Percentiles rank a stretch among this genome's conserved stretches.
Conservation (phyloP, 2,888 invertebrate species). For the Gryllus longicercus region DNA sequence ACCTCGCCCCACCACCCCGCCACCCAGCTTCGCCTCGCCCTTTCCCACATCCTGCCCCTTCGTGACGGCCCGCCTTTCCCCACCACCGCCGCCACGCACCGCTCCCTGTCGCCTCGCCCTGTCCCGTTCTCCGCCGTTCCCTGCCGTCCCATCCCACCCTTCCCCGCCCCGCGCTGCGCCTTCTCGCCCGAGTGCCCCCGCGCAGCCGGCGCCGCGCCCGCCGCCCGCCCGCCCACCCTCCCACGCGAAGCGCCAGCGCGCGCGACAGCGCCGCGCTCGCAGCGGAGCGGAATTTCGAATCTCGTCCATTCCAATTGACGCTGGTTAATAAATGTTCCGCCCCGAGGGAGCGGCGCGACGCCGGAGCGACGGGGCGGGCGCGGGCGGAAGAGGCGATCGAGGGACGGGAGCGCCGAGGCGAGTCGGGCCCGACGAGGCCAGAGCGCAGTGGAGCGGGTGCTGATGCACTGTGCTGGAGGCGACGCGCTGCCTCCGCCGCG, state of each 20-base stretch:
- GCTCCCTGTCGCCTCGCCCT: neutral
- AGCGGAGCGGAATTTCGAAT: conserved; percentile 17
- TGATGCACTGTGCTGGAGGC: neutral
- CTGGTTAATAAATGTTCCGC: conserved; percentile 1
- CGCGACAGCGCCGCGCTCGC: neutral
- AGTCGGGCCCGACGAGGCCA: neutral
- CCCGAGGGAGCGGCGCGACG: neutral
- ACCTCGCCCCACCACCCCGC: neutral
- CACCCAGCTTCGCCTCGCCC: neutral
- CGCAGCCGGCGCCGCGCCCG: neutral
- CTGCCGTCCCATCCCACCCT: neutral
- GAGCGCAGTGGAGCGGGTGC: neutral
- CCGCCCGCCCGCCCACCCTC: neutral
- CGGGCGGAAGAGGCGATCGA: neutral
- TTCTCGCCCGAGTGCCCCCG: neutral
- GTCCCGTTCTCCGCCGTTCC: neutral
- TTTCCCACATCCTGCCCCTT: neutral
- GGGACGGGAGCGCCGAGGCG: neutral
- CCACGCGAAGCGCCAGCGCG: neutral
- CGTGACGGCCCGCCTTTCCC: neutral
- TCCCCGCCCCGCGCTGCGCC: neutral
- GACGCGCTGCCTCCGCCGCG: neutral
- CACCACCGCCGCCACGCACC: neutral
- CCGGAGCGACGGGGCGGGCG: neutral
- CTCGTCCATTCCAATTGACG: conserved; percentile 17